Evolutionary conservation across 2,797 vertebrate species (phyloP).

Genomic region (Channallabes apus): DNA sequence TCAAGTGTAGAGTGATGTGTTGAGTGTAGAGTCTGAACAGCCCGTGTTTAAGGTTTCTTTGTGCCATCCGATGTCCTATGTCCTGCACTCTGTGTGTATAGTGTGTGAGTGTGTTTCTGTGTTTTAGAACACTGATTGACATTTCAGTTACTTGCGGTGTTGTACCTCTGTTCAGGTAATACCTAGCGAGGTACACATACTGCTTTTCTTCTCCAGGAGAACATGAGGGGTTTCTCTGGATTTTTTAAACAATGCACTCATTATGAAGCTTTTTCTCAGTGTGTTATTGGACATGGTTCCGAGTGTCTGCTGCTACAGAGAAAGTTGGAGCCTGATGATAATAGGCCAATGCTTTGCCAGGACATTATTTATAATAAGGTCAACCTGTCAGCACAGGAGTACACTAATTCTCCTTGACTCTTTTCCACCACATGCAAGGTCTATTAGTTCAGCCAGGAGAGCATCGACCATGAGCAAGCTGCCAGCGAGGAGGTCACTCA

Average conservation of each 20-base stretch:
- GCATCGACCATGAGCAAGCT: slow-evolving; percentile 38
- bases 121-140: slow-evolving; percentile 48
- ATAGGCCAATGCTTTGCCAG: slow-evolving; percentile 34
- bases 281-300: not conserved
- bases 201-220: not conserved
- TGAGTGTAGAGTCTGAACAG: slow-evolving; percentile 22
- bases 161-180: slow-evolving; percentile 54
- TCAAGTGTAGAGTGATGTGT: slow-evolving; percentile 2
- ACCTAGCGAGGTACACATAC: slow-evolving; percentile 43
- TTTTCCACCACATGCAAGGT: slow-evolving; percentile 64
- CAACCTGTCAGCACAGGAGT: slow-evolving; percentile 58
- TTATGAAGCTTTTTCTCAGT: not conserved
- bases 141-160: slow-evolving; percentile 64
- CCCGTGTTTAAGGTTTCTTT: slow-evolving; percentile 42
- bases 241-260: not conserved
- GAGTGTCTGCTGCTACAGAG: too few species aligned
- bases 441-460: slow-evolving; percentile 60
- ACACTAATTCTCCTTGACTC: slow-evolving; percentile 61
- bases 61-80: slow-evolving; percentile 43
- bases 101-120: not conserved
- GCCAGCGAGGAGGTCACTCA: slow-evolving; percentile 39
- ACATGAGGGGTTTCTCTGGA: not conserved
- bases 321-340: not conserved
- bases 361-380: slow-evolving; percentile 65
- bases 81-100: slow-evolving; percentile 9